These are phyloP conservation scores for Petromus typicus DNA, from an alignment of 2,113 vertebrate species.

Conservation along the genomic window DNA sequence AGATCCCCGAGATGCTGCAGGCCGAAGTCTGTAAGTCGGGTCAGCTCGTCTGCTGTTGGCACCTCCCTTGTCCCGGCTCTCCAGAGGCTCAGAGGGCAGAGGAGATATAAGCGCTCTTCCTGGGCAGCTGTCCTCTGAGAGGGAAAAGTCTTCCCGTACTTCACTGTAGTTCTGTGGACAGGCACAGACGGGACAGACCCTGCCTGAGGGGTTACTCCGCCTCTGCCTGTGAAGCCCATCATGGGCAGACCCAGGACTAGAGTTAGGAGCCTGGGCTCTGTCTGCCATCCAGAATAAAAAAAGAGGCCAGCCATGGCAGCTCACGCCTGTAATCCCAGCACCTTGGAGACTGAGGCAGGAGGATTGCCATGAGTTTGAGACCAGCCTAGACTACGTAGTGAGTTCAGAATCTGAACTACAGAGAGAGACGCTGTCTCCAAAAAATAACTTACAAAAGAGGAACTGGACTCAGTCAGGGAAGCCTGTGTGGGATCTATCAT, in stretches of 20 bases:
- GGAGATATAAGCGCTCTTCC: neutral
- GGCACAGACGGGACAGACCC: neutral
- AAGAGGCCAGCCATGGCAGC: too few relatives aligned
- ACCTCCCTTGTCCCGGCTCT: neutral
- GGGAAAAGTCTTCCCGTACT: neutral
- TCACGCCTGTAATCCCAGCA: too few relatives aligned
- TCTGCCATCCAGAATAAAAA: neutral
- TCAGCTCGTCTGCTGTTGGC: neutral
- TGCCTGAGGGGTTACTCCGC: neutral
- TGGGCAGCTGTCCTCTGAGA: neutral
- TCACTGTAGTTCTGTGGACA: neutral
- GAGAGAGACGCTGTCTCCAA: too few relatives aligned
- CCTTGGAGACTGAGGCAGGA: too few relatives aligned
- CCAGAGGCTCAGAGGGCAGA: neutral
- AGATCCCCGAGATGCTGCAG: constrained; percentile 91
- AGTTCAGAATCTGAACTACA: too few relatives aligned
- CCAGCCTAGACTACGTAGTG: too few relatives aligned
- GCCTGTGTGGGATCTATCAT: neutral
- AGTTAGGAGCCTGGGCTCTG: neutral
- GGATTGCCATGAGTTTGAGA: too few relatives aligned
- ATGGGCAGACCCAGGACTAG: neutral
- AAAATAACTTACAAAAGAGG: neutral
- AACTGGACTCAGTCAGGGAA: neutral
- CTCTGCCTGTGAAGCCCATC: neutral
- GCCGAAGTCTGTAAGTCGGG: constrained; percentile 92